Evolutionary conservation across 2,888 invertebrate genomes (phyloP).

Genomic region (Acleris laterana): DNA sequence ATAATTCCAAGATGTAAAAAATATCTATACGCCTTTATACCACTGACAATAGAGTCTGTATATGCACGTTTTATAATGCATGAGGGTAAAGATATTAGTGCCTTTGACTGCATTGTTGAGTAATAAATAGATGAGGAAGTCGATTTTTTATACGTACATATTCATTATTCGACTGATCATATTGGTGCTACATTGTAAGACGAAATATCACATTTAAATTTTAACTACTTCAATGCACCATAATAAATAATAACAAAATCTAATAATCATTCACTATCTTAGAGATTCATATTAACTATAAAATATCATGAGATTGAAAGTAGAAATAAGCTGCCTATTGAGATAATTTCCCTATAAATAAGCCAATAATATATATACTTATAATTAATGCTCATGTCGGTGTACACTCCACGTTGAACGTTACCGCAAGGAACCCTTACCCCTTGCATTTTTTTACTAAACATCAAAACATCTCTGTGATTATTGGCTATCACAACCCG

Average conservation of each 20-base stretch:
- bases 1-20: too few relatives aligned
- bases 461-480: slow-evolving; percentile 64
- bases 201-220: slow-evolving; percentile 10
- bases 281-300: neutral
- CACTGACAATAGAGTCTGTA: too few relatives aligned
- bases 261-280: neutral
- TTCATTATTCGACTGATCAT: neutral
- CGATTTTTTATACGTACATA: too few relatives aligned
- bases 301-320: slow-evolving; percentile 1
- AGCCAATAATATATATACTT: neutral
- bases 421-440: slow-evolving; percentile 2
- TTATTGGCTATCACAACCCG: slow-evolving; percentile 72
- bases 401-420: slow-evolving; percentile 10
- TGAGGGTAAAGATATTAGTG: too few relatives aligned
- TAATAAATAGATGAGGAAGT: too few relatives aligned
- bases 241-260: neutral
- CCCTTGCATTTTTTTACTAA: slow-evolving; percentile 71
- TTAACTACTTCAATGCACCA: neutral
- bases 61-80: too few relatives aligned
- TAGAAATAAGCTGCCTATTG: slow-evolving; percentile 11
- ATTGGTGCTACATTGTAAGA: neutral
- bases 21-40: too few relatives aligned
- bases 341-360: neutral
- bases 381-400: neutral
- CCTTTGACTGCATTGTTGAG: too few relatives aligned